Evolutionary conservation across 2,888 invertebrate genomes (phyloP), one percentile per base, ranked within the genome.

Genomic region (Mythimna vitellina): DNA sequence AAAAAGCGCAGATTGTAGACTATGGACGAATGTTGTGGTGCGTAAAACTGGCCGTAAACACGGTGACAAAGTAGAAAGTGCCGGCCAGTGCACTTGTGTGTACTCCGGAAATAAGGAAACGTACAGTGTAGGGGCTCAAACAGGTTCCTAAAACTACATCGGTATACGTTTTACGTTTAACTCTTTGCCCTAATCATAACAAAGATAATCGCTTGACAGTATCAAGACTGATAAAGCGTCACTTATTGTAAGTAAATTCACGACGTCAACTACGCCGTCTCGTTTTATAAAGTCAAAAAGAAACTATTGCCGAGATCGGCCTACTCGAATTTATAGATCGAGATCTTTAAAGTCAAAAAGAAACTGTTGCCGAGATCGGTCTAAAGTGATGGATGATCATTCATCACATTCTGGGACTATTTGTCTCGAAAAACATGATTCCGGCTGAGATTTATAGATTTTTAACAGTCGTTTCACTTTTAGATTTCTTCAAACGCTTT

Each of bases 11-110:
- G 25, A 51, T 22, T 58, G 56, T 62, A 20, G n/a, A 46, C 20
- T 17, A 61, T 29, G 25, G 51, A 62, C 29, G n/a, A 62, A 14
- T 61, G 51, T 66, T 57, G 54, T 73, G 56, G 56, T 61, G 42
- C 61, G 17, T 54, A 73, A 65, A 76, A 81, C 83, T 77, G 76
- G 81, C 73, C 60, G 70, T 63, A 73, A 72, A 73, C 32, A 42
- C 62, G 66, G 73, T 77, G 69, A 77, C 78, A 84, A 72, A 80
- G 81, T 87, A 88, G 88, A 88, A 88, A 88, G 87, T 65, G 76
- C 42, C 76, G 78, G 83, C 73, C 87, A 83, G 71, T 84, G 86
- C 85, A 82, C 87, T 81, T 78, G 76, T 71, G 60, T 58, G 65
- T 78, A 75, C 71, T 70, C 78, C 83, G 87, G 87, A 87, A 86